Evolutionary conservation across 2,888 invertebrate genomes (phyloP), one percentile per base, ranked within the genome.

Genomic region (Polyommatus iphigenia): DNA sequence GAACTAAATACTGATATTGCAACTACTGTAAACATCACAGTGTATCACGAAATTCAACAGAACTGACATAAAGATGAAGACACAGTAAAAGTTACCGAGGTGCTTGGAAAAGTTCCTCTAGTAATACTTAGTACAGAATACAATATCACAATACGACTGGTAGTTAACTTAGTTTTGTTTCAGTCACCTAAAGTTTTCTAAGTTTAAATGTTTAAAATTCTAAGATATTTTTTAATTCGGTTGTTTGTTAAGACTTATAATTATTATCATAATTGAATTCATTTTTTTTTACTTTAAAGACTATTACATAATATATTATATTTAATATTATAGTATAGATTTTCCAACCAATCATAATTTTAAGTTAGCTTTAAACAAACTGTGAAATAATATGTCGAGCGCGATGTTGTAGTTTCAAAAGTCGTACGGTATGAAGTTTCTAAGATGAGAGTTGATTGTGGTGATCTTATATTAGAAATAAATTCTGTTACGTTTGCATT

Each of bases 1-100:
- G 29, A 18, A 67, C 67, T 67, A 67, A 67, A 67, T 67, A 67
- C 67, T 67, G 67, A 67, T 67, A 67, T 67, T 67, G 67, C 67
- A 67, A 67, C 67, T 32, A 67, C 13, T 29, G 54, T 54, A 29
- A 80, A 71, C 13, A 71, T 24, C 41, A 59, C n/a, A 76, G 41
- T 36, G 8, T 72, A 41, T 72, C 72, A 72, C 72, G 41, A 24
- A 72, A 41, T 72, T 72, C 10, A 72, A 71, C 67, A 41, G 71
- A 36, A 41, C 36, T 36, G 15, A 71, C 71, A n/a, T 18, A 62
- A 36, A 36, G 32, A 71, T 7, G 18, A 8, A 72, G 54, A 54
- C 54, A 54, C 18, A 54, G 29, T 15, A 50, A 75, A 50, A 73
- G 73, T 75, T 75, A 32, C 24, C 8, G 29, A 29, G 24, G 24